Conservation (phyloP, 2,113 vertebrate genomes). For the Oncorhynchus tshawytscha region DNA sequence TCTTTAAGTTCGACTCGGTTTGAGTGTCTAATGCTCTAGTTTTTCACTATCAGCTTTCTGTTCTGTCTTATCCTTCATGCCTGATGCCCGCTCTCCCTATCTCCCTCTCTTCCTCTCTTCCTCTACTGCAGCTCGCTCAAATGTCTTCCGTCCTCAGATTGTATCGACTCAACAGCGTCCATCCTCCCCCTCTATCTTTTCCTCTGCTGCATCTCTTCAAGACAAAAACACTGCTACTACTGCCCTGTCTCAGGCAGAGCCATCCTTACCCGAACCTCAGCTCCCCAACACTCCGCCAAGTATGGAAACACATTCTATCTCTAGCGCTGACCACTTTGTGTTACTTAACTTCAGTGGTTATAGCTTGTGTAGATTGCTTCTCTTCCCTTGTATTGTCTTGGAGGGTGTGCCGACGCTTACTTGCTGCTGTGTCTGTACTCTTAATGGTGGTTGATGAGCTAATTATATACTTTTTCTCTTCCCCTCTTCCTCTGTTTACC, state of each 20-base stretch:
- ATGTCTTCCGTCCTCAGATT: slow-evolving; percentile 63
- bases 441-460: neutral
- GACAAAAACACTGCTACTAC: slow-evolving; percentile 7
- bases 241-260: neutral
- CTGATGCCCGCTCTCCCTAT: neutral
- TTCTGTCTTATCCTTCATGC: neutral
- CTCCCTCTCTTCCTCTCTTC: neutral
- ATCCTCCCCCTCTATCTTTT: slow-evolving; percentile 62
- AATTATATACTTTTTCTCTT: neutral
- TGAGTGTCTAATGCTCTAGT: neutral
- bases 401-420: too few species aligned
- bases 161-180: slow-evolving; percentile 54
- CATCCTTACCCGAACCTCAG: slow-evolving; percentile 28
- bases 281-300: too few species aligned
- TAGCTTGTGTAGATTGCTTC: too few species aligned
- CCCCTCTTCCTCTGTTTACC: neutral
- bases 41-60: neutral
- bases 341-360: too few species aligned
- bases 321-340: too few species aligned
- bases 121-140: slow-evolving; percentile 42
- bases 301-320: too few species aligned
- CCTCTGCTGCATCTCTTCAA: slow-evolving; percentile 31
- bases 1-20: neutral
- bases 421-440: neutral
- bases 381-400: too few species aligned